These are phyloP conservation scores for Apamea epomidion DNA, from an alignment of 2,888 invertebrate species.

Conservation along the genomic window DNA sequence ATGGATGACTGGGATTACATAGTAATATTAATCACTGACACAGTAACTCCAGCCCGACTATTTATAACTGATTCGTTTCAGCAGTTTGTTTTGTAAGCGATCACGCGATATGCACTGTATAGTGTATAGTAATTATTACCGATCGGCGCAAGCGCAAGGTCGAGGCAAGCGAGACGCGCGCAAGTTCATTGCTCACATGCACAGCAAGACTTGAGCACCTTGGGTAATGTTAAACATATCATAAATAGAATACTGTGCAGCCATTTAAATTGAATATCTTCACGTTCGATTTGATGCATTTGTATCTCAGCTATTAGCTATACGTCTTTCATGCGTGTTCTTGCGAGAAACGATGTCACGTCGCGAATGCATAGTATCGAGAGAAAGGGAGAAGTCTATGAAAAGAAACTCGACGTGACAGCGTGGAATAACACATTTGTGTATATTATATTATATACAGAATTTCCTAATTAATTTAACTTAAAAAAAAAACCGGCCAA, in stretches of 20 bases:
- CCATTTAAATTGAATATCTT: slow-evolving; percentile 25
- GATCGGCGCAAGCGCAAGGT: slow-evolving; percentile 71
- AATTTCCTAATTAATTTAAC: background rate
- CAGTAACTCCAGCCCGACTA: slow-evolving; percentile 40
- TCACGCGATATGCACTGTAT: slow-evolving; percentile 65
- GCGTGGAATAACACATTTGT: background rate
- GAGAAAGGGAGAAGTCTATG: slow-evolving; percentile 29
- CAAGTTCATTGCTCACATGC: slow-evolving; percentile 77
- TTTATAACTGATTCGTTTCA: slow-evolving; percentile 63
- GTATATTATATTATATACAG: too few relatives aligned
- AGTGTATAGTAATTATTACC: slow-evolving; percentile 38
- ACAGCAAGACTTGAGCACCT: slow-evolving; percentile 59
- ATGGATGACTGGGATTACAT: slow-evolving; percentile 12
- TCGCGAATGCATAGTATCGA: slow-evolving; percentile 15
- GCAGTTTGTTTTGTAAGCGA: slow-evolving; percentile 60
- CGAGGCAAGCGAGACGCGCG: slow-evolving; percentile 71
- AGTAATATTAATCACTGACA: slow-evolving; percentile 50
- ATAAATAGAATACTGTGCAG: slow-evolving; percentile 43
- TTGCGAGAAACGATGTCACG: slow-evolving; percentile 28
- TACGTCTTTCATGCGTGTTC: slow-evolving; percentile 7
- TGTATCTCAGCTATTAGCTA: background rate
- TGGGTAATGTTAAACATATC: slow-evolving; percentile 50
- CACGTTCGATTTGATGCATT: slow-evolving; percentile 28
- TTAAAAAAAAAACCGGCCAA: too few relatives aligned
- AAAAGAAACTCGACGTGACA: slow-evolving; percentile 33